Evolutionary conservation across 2,888 invertebrate species (phyloP), one percentile per base, ranked within the genome.

Genomic region (Nowickia ferox): DNA sequence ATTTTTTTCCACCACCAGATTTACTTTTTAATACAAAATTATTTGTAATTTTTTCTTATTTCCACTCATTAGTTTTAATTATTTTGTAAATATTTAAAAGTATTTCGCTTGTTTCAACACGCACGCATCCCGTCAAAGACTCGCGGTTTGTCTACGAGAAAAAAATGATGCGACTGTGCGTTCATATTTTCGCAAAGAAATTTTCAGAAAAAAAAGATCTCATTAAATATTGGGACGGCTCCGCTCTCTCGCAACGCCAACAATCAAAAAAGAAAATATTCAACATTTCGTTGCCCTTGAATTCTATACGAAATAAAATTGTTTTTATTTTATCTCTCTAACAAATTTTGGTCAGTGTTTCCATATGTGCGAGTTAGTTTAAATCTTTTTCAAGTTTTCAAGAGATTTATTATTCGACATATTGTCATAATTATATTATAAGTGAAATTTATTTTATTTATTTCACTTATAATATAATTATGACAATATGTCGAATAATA

Each of bases 231-330:
- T 79, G 76, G 72, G 66, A 72, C 75, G 22, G 42, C 19, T 44
- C 30, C 17, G 77, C 69, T 77, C 79, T 44, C 42, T 72, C 66
- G 71, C 53, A 72, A 22, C 80, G 86, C 79, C 83, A 79, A 86
- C 55, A 78, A 71, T 48, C 71, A 83, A 78, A 81, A 30, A 86
- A 81, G 84, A 87, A 87, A 88, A 83, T 84, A 57, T 79, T 83
- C 83, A 84, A 84, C 51, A 82, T 82, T 83, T 81, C 46, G 61
- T 48, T 87, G 87, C 88, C 88, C 88, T 88, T 88, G 88, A 88
- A 83, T 87, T 83, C 46, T 84, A 66, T 84, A 76, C 51, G 61
- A 53, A 61, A 61, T 22, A 77, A 61, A 66, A 17, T 19, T 30
- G 38, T 44, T 63, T 84, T 80, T 19, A n/a, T n/a, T n/a, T n/a